Conservation (phyloP, 2,113 vertebrate species). For the Myrmecobius fasciatus region DNA sequence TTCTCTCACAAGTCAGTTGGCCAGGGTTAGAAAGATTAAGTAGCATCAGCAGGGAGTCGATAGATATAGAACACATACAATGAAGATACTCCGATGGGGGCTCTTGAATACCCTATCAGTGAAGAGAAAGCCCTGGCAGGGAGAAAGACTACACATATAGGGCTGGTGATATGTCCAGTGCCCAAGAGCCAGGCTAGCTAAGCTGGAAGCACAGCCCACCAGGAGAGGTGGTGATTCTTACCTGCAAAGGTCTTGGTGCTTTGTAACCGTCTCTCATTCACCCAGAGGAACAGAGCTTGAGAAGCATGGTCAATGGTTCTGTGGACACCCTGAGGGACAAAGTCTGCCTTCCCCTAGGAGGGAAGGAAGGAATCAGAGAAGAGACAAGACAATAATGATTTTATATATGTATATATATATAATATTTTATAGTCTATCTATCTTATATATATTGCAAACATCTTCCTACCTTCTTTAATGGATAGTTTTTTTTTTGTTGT, state of each 20-base stretch:
- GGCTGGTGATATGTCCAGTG: background rate
- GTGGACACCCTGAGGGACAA: constrained; percentile 82
- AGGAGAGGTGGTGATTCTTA: constrained; percentile 71
- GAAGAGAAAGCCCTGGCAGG: background rate
- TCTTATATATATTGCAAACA: background rate
- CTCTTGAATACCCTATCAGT: background rate
- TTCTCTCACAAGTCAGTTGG: background rate
- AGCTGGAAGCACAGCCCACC: background rate
- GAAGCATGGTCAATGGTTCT: constrained; percentile 83
- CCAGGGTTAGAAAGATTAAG: background rate
- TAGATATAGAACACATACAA: background rate
- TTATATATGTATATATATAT: too few species aligned
- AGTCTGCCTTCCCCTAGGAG: constrained; percentile 84
- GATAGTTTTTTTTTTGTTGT: too few species aligned
- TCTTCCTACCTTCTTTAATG: background rate
- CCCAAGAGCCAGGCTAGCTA: background rate
- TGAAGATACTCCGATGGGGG: background rate
- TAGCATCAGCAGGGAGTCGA: background rate
- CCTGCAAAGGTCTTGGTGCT: constrained; percentile 85
- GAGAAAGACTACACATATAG: background rate
- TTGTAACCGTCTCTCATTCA: constrained; percentile 86
- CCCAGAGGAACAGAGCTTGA: constrained; percentile 82
- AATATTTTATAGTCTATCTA: too few species aligned
- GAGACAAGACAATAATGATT: background rate
- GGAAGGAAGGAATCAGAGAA: background rate